Evolutionary conservation across 2,888 invertebrate genomes (phyloP), one percentile per base, ranked within the genome.

Genomic region (Caenorhabditis sp.): DNA sequence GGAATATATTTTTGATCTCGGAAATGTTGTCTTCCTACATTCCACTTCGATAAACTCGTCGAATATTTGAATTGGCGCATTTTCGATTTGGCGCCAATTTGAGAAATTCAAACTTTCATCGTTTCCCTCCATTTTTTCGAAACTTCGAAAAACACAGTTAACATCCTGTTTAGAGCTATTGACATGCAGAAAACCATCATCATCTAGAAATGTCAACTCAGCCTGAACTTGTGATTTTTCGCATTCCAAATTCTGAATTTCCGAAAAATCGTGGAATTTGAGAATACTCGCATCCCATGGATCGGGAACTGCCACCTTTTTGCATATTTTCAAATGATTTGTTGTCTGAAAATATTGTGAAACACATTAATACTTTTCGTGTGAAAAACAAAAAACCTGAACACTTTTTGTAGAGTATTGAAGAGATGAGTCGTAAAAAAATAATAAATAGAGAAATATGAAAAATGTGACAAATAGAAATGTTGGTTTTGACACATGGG

Each of bases 271-370:
- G 51, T 72, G 62, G 60, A 80, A 86, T 51, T 72, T 60, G 10
- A 59, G 67, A 54, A 86, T 80, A 26, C 78, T 64, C 53, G 58
- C 68, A 73, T 86, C 84, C 82, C 83, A 86, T n/a, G 86, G 84
- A 70, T 86, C 79, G 8, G 82, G 78, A 6, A 69, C 61, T 3
- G 81, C 77, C 43, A 86, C 66, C 19, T 65, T 17, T 43, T 43
- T 53, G 66, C 84, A 84, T 17, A 27, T 14, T 3, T 55, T 55
- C 17, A 23, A 26, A 55, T 23, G 5, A 14, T 55, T 23, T 3
- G 12, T 10, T 17, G 21, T n/a, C 53, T 53, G 53, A 53, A 53
- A 53, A 8, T 53, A 17, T 26, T 66, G 66, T 60, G 54, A 54
- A 24, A n/a, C n/a, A n/a, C n/a, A n/a, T n/a, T n/a, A 62, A 50